These are phyloP conservation scores for Zoanthus sociatus DNA, from an alignment of 92 coral and sea anemone genomes.

Conservation along the genomic window DNA sequence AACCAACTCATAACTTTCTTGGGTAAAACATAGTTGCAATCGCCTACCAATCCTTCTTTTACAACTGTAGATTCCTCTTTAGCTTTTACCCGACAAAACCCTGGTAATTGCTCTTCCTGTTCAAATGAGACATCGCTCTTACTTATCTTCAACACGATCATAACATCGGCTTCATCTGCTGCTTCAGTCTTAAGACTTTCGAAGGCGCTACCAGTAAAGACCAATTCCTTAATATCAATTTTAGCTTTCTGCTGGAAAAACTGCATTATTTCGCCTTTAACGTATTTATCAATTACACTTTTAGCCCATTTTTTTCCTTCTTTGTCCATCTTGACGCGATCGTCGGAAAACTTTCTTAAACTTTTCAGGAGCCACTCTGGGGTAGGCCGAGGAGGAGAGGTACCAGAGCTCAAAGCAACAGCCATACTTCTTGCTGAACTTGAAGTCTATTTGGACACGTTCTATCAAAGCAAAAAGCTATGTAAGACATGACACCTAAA, in stretches of 20 bases:
- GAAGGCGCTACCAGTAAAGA: constrained; percentile 83
- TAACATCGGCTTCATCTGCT: constrained; percentile 89
- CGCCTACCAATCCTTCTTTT: constrained; percentile 45
- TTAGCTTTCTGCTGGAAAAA: constrained; percentile 52
- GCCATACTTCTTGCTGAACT: no score
- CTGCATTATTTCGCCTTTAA: constrained; percentile 51
- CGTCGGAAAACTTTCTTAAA: constrained; percentile 65
- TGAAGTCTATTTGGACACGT: no score
- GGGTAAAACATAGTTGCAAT: constrained; percentile 59
- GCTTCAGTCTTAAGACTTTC: constrained; percentile 85
- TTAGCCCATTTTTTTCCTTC: constrained; percentile 68
- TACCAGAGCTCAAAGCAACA: no score
- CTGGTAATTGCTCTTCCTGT: constrained; percentile 22
- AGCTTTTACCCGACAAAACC: constrained; percentile 69
- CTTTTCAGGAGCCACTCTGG: constrained; percentile 4
- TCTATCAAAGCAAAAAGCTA: no score
- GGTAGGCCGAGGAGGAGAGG: neutral
- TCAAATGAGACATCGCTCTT: constrained; percentile 54
- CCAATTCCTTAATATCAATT: constrained; percentile 63
- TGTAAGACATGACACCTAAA: no score
- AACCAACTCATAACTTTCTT: constrained; percentile 75
- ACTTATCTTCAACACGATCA: constrained; percentile 67
- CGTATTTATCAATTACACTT: constrained; percentile 58
- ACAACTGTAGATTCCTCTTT: constrained; percentile 47
- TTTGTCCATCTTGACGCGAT: constrained; percentile 69